Percentiles rank a stretch among this genome's conserved stretches.
Evolutionary conservation across 2,888 invertebrate species (phyloP).

Genomic region (Tetropium fuscum): DNA sequence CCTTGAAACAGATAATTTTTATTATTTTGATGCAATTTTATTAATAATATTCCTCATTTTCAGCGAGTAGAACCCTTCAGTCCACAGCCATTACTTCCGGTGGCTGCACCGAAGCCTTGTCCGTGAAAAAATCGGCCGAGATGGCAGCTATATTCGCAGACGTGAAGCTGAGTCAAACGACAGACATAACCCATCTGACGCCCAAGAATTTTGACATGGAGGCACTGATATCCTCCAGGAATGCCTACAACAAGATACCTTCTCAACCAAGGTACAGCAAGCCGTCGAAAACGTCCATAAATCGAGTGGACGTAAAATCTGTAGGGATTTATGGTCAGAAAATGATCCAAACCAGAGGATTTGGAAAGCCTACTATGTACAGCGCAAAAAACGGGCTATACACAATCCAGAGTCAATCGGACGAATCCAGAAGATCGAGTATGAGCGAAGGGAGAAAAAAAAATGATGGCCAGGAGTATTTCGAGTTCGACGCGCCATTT

Average conservation of each 20-base stretch:
- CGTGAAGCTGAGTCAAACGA: slow-evolving; percentile 77
- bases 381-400: slow-evolving; percentile 65
- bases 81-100: slow-evolving; percentile 52
- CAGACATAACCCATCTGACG: slow-evolving; percentile 71
- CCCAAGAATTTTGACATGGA: slow-evolving; percentile 50
- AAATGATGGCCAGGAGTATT: slow-evolving; percentile 45
- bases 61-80: slow-evolving; percentile 43
- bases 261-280: slow-evolving; percentile 46
- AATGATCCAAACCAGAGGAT: background rate
- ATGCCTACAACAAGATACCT: slow-evolving; percentile 48
- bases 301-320: background rate
- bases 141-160: slow-evolving; percentile 89
- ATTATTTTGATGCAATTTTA: background rate
- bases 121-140: slow-evolving; percentile 90
- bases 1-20: too few relatives aligned
- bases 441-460: slow-evolving; percentile 48
- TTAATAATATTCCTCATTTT: slow-evolving; percentile 7
- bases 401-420: slow-evolving; percentile 66
- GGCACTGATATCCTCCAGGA: slow-evolving; percentile 45
- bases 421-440: slow-evolving; percentile 61
- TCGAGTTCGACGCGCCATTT: slow-evolving; percentile 40
- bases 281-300: slow-evolving; percentile 37
- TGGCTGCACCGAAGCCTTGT: slow-evolving; percentile 73
- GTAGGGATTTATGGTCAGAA: background rate
- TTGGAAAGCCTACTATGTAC: slow-evolving; percentile 55